Conservation (phyloP, 2,888 invertebrate species). For the Masnerella sp. region DNA sequence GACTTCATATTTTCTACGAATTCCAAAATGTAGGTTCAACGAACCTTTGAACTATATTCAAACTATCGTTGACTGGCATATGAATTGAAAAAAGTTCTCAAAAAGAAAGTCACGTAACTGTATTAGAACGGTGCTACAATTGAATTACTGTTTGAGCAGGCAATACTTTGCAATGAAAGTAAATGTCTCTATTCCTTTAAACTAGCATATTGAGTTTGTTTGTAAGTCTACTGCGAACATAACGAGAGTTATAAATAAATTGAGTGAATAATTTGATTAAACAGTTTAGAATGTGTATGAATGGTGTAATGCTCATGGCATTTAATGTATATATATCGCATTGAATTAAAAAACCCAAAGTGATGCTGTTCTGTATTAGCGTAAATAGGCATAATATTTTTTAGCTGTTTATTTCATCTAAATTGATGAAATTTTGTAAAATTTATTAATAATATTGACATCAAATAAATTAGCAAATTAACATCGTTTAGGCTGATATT, state of each 20-base stretch:
- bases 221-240: too few relatives aligned
- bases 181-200: background rate
- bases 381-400: background rate
- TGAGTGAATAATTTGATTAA: too few relatives aligned
- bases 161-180: slow-evolving; percentile 20
- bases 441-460: too few relatives aligned
- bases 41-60: slow-evolving; percentile 9
- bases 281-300: too few relatives aligned
- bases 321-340: too few relatives aligned
- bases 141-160: slow-evolving; percentile 11
- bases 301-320: too few relatives aligned
- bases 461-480: too few relatives aligned
- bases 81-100: slow-evolving; percentile 35
- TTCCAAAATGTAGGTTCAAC: slow-evolving; percentile 12
- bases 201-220: background rate
- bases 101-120: slow-evolving; percentile 50
- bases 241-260: too few relatives aligned
- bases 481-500: too few relatives aligned
- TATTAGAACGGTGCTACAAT: slow-evolving; percentile 19
- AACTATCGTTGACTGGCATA: slow-evolving; percentile 14
- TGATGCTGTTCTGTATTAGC: slow-evolving; percentile 40
- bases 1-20: slow-evolving; percentile 6
- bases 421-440: too few relatives aligned
- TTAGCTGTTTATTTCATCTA: slow-evolving; percentile 1
- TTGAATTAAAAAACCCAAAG: slow-evolving; percentile 1